A percentile compares a stretch with the other conserved stretches of the same genome.
Conservation (phyloP, 2,113 vertebrate genomes). For the Corvus hawaiiensis region DNA sequence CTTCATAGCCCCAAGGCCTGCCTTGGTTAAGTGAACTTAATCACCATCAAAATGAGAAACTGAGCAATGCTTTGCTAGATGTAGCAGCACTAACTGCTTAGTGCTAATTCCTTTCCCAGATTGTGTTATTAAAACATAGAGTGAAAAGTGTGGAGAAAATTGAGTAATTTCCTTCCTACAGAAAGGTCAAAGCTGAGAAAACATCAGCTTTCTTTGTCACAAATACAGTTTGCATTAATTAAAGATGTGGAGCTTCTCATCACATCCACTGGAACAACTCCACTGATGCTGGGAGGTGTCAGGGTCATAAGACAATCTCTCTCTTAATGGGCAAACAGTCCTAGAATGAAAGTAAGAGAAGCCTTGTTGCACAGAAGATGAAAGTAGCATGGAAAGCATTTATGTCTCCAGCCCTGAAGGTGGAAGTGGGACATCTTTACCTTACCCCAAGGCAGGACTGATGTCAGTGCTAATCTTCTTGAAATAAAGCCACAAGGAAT, state of each 20-base stretch:
- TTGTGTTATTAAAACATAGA: background rate
- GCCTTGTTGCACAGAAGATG: background rate
- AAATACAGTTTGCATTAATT: background rate
- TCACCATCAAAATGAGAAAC: background rate
- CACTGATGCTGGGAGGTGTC: background rate
- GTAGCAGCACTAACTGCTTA: background rate
- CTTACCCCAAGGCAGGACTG: background rate
- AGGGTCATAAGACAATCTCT: background rate
- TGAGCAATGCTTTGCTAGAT: background rate
- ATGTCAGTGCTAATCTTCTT: background rate
- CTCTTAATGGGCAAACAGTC: background rate
- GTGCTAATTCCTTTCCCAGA: background rate
- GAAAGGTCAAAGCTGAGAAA: background rate
- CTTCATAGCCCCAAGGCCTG: background rate
- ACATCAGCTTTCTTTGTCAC: background rate
- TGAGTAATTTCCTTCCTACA: background rate
- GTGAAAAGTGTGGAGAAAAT: background rate
- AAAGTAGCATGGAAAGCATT: background rate
- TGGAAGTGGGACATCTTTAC: background rate
- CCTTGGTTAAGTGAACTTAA: background rate
- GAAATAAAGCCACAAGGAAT: accelerated
- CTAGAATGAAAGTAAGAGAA: background rate
- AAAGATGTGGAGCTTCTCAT: background rate
- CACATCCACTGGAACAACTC: background rate
- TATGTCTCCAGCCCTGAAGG: background rate